These are phyloP conservation scores for Rhabdomys pumilio DNA, from an alignment of 2,797 vertebrate genomes.

Conservation along the genomic window DNA sequence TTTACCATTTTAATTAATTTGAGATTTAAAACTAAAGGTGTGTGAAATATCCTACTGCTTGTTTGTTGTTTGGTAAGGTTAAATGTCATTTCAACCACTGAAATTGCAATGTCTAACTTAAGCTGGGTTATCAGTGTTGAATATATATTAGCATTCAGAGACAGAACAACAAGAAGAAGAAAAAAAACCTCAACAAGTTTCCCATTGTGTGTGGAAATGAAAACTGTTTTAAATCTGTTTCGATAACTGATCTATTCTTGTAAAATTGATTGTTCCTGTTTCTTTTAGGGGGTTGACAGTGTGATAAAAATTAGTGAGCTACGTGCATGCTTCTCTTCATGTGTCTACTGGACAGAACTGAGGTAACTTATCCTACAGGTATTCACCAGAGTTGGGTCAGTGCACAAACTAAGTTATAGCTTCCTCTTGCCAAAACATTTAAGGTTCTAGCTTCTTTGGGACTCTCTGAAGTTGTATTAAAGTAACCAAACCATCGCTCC, in stretches of 20 bases:
- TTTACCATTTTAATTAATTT: slow-evolving; percentile 36
- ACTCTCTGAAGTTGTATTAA: slow-evolving; percentile 32
- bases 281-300: slow-evolving; percentile 44
- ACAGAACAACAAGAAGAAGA: background rate
- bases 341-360: background rate
- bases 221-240: slow-evolving; percentile 43
- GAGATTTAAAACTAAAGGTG: slow-evolving; percentile 48
- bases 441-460: slow-evolving; percentile 16
- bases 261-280: slow-evolving; percentile 35
- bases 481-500: slow-evolving; percentile 43
- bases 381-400: background rate
- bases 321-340: background rate
- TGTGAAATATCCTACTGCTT: background rate
- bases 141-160: slow-evolving; percentile 19
- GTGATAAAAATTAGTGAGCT: slow-evolving; percentile 33
- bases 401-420: background rate
- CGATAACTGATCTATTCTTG: background rate
- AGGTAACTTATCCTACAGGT: background rate
- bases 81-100: slow-evolving; percentile 30
- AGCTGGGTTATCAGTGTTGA: background rate
- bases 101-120: background rate
- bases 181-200: slow-evolving; percentile 15
- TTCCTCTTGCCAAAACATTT: slow-evolving; percentile 53
- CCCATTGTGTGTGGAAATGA: background rate
- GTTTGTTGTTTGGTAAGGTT: slow-evolving; percentile 26